A percentile compares a stretch with the other conserved stretches of the same genome.
phyloP scores from a whole-genome alignment of 2,888 invertebrate genomes.

The Diplazon laetatorius region DNA sequence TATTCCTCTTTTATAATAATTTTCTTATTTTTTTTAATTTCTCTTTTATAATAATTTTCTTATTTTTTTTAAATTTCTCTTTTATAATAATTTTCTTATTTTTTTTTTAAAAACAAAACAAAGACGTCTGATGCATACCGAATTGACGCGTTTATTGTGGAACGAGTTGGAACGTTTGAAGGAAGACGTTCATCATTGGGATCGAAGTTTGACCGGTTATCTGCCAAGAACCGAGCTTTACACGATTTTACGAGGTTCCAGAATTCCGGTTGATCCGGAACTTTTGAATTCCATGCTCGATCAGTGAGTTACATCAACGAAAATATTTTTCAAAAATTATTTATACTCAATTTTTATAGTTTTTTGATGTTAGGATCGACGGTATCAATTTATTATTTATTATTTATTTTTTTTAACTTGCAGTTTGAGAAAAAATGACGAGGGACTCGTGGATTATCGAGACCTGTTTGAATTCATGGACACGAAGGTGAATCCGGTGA shows the following conservation, averaged over 20 bases:
- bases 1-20: no score
- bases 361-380: no score
- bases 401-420: conserved; percentile 54
- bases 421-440: conserved; percentile 86
- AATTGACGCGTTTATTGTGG: conserved; percentile 89
- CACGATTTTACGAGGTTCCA: conserved; percentile 87
- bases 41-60: no score
- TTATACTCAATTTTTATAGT: conserved; percentile 7
- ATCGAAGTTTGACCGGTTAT: conserved; percentile 84
- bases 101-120: no score
- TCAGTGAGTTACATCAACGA: conserved; percentile 84
- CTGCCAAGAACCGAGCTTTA: conserved; percentile 85
- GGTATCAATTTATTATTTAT: no score
- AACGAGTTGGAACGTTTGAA: conserved; percentile 86
- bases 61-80: no score
- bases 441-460: conserved; percentile 86
- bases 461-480: conserved; percentile 90
- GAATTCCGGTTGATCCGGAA: conserved; percentile 87
- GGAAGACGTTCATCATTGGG: conserved; percentile 85
- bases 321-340: conserved; percentile 47
- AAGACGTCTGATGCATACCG: conserved; percentile 89
- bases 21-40: no score
- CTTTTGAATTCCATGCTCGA: conserved; percentile 88
- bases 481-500: conserved; percentile 84
- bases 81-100: no score